phyloP scores from a whole-genome alignment of 1,140 invertebrate genomes.

The Lordiphosa clarofinis region DNA sequence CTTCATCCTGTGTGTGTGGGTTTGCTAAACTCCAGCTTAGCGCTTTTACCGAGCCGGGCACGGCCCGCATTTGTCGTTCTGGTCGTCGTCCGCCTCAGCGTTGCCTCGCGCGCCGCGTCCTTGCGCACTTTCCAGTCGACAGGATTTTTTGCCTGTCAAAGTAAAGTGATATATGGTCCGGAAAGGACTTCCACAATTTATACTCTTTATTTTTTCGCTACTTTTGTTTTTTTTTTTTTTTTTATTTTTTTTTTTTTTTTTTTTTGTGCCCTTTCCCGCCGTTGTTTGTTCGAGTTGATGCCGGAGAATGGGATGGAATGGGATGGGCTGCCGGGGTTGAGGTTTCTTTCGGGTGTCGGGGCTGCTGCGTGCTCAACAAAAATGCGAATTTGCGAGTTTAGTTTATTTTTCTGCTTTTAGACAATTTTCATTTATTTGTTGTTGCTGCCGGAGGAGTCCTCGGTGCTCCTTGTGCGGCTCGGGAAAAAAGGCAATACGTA shows the following conservation, averaged over 20 bases:
- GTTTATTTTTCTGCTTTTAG: slow-evolving; percentile 78
- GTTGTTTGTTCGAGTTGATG: slow-evolving; percentile 4
- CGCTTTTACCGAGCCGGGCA: slow-evolving; percentile 43
- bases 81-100: slow-evolving; percentile 28
- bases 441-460: slow-evolving; percentile 24
- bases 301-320: slow-evolving; percentile 34
- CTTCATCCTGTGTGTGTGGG: slow-evolving; percentile 36
- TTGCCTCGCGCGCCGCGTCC: slow-evolving; percentile 47
- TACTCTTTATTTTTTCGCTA: slow-evolving; percentile 78
- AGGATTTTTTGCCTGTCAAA: slow-evolving; percentile 80
- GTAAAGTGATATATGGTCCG: slow-evolving; percentile 79
- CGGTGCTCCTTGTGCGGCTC: slow-evolving; percentile 13
- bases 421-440: slow-evolving; percentile 77
- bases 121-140: slow-evolving; percentile 78
- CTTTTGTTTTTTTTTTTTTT: too few species aligned
- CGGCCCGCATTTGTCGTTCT: slow-evolving; percentile 63
- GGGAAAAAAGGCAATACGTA: slow-evolving; percentile 63
- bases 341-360: slow-evolving; percentile 31
- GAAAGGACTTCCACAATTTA: slow-evolving; percentile 80
- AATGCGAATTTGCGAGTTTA: slow-evolving; percentile 79
- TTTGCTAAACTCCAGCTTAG: slow-evolving; percentile 75
- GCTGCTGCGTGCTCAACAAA: slow-evolving; percentile 67
- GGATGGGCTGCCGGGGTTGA: slow-evolving; percentile 33
- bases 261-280: slow-evolving; percentile 52
- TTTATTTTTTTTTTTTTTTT: too few species aligned